Evolutionary conservation across 2,113 vertebrate genomes (phyloP).

Genomic region (Alouatta palliata): DNA sequence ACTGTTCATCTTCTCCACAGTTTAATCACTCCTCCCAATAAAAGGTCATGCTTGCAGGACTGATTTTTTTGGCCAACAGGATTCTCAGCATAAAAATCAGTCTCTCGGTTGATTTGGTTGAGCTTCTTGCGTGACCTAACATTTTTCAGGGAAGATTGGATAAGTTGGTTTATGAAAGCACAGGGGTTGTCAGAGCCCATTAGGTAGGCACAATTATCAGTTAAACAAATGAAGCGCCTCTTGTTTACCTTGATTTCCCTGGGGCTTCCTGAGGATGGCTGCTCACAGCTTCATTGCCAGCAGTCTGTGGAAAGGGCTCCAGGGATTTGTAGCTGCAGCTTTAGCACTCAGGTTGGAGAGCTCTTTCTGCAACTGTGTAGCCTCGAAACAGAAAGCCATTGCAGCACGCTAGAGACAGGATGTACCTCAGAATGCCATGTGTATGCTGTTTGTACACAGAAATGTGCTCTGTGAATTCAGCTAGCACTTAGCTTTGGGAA

Average conservation of each 20-base stretch:
- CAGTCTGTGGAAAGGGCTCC: background rate
- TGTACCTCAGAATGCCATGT: accelerated
- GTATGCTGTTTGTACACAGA: background rate
- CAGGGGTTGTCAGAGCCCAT: background rate
- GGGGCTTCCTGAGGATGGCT: background rate
- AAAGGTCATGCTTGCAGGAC: background rate
- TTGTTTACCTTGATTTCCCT: slow-evolving; percentile 9
- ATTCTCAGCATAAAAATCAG: background rate
- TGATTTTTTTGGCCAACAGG: background rate
- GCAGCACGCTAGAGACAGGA: accelerated
- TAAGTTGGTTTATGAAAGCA: slow-evolving; percentile 2
- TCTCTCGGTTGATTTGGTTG: background rate
- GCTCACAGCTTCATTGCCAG: background rate
- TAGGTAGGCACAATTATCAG: background rate
- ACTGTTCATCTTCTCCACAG: accelerated
- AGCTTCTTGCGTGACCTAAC: background rate
- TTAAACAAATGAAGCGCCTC: background rate
- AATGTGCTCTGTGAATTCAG: background rate
- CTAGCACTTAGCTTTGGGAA: background rate
- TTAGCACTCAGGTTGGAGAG: background rate
- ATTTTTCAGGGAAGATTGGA: background rate
- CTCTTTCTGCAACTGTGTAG: background rate
- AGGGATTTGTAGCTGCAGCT: background rate
- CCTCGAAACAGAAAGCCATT: background rate
- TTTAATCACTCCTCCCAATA: background rate